phyloP scores from a whole-genome alignment of 2,797 vertebrate genomes.

The Typhlichthys subterraneus region DNA sequence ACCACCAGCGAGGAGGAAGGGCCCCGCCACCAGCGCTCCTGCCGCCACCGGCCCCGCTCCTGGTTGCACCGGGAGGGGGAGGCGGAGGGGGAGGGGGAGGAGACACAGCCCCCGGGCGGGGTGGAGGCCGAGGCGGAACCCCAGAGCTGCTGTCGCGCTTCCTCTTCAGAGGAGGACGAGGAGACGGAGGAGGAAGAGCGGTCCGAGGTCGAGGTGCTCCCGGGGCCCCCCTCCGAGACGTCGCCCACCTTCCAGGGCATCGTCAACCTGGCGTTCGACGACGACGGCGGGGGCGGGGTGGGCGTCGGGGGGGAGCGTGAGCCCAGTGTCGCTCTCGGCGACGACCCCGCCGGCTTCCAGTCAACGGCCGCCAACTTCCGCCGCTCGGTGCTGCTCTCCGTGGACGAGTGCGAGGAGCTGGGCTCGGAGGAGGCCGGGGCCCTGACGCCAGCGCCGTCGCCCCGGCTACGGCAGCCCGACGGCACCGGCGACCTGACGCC shows the following conservation, averaged over 20 bases:
- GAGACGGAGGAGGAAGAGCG: conserved; percentile 94
- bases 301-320: too few species aligned
- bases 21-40: conserved; percentile 54
- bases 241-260: conserved; percentile 90
- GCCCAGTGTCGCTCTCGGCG: conserved; percentile 35
- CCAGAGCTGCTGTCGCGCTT: conserved; percentile 78
- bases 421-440: conserved; percentile 89
- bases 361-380: conserved; percentile 86
- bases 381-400: conserved; percentile 92
- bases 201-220: conserved; percentile 92
- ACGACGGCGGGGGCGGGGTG: conserved; percentile 83
- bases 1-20: conserved; percentile 92
- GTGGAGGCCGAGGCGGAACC: conserved; percentile 81
- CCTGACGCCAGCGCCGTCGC: conserved; percentile 57
- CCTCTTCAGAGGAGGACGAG: conserved; percentile 82
- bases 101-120: conserved; percentile 71
- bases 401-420: conserved; percentile 96
- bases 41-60: conserved; percentile 76
- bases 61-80: conserved; percentile 81
- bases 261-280: conserved; percentile 94
- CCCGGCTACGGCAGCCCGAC: conserved; percentile 51
- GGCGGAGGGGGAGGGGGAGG: conserved; percentile 11
- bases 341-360: conserved; percentile 78
- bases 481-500: conserved; percentile 27
- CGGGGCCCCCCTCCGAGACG: conserved; percentile 67